Conservation (phyloP, 2,113 vertebrate genomes). For the Reinhardtius hippoglossoides region DNA sequence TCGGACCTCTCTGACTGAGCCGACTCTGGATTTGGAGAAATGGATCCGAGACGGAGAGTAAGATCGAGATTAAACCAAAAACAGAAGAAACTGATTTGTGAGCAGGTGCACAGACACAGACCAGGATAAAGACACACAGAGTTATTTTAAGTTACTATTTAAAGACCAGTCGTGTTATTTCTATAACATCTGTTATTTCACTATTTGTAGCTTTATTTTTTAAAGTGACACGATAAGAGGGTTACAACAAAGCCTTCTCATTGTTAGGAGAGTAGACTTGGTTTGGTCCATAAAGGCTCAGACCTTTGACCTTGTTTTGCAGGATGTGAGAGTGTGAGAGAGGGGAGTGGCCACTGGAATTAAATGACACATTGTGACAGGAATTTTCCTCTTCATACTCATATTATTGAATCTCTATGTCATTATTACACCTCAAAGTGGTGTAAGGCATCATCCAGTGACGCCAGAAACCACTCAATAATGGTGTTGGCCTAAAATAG, state of each 20-base stretch:
- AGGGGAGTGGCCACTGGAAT: constrained; percentile 32
- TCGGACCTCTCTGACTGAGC: too few relatives aligned
- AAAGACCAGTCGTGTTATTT: constrained; percentile 10
- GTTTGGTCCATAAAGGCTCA: not conserved
- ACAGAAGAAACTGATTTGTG: constrained; percentile 36
- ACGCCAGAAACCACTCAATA: not conserved
- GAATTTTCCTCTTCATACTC: not conserved
- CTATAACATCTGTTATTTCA: constrained; percentile 4
- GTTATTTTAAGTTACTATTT: constrained; percentile 6
- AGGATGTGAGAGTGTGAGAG: not conserved
- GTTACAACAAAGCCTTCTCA: not conserved
- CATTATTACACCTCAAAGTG: not conserved
- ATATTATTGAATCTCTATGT: not conserved
- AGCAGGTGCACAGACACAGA: not conserved
- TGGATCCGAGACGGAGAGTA: constrained; percentile 5
- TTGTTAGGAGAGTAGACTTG: too few relatives aligned
- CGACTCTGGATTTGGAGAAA: constrained; percentile 45
- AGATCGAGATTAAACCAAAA: constrained; percentile 18
- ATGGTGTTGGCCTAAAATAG: constrained; percentile 11
- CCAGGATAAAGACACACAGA: not conserved
- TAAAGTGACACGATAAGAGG: not conserved
- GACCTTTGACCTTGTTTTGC: constrained; percentile 35
- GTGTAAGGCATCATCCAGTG: not conserved
- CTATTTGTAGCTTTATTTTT: constrained; percentile 2
- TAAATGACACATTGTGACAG: constrained; percentile 43